phyloP scores from a whole-genome alignment of 2,113 vertebrate genomes.

The Centropristis striata region DNA sequence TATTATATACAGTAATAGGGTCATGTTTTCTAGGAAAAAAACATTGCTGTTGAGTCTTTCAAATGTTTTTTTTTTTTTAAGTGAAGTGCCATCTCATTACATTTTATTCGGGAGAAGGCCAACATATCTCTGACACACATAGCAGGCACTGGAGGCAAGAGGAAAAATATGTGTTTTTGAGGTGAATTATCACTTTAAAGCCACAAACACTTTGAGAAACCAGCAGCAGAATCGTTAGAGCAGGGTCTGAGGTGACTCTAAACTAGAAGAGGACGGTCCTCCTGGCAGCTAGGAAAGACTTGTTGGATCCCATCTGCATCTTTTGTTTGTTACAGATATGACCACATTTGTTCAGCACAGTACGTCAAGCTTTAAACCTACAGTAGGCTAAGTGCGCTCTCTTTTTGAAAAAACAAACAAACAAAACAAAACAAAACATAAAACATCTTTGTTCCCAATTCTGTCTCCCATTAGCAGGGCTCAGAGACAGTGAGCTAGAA shows the following conservation, averaged over 20 bases:
- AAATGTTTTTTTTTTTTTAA: too few relatives aligned
- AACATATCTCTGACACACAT: too few relatives aligned
- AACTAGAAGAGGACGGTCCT: slow-evolving; percentile 30
- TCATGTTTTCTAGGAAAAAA: too few relatives aligned
- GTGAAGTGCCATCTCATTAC: too few relatives aligned
- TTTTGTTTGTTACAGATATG: slow-evolving; percentile 12
- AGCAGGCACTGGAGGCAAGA: too few relatives aligned
- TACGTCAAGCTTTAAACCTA: slow-evolving; percentile 19
- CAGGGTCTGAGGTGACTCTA: neutral
- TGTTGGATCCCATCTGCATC: slow-evolving; percentile 9
- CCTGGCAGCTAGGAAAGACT: slow-evolving; percentile 5
- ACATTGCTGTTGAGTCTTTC: too few relatives aligned
- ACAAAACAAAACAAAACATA: neutral
- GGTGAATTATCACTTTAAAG: neutral
- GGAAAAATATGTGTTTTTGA: too few relatives aligned
- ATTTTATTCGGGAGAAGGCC: too few relatives aligned
- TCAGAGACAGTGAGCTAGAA: slow-evolving; percentile 39
- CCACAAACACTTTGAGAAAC: slow-evolving; percentile 37
- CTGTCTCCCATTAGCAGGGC: slow-evolving; percentile 33
- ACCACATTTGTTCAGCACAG: slow-evolving; percentile 48
- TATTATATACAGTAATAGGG: too few relatives aligned
- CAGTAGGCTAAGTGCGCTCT: slow-evolving; percentile 30
- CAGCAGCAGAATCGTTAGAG: neutral
- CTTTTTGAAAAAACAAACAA: neutral
- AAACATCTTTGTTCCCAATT: slow-evolving; percentile 64